Base-by-base conservation (phyloP, 1,140 invertebrate genomes). In the Lycorma delicatula region DNA sequence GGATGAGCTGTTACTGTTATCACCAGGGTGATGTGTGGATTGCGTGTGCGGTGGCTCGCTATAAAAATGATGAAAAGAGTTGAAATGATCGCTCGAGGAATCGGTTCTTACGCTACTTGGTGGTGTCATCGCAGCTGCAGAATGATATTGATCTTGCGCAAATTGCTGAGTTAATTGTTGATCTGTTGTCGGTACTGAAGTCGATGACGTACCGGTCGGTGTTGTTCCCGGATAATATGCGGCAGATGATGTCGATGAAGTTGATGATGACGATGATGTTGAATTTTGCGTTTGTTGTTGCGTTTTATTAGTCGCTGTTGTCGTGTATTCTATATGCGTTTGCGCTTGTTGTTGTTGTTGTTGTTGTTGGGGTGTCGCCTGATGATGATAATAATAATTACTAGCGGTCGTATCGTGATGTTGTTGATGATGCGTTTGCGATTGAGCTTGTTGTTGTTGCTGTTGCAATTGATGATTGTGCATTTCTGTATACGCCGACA, bases 1-100 rank as follows among this genome's bases (percentile, higher is more conserved):
- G 7, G 89, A 91, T 1, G 88, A 91, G 66, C 87, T 90, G 67
- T 91, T 91, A 62, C 86, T 90, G 71, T 90, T 90, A 61, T 91
- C 86, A n/a, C 73, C 66, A 59, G 69, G 44, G 46, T 58, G 63
- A 52, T 58, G 66, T 18, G 25, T 65, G 58, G 27, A 27, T 38
- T 58, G 81, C 72, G 68, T 77, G 60, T 62, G 72, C 62, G 63
- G 74, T 3, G 71, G 63, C 18, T 76, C 75, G 18, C 67, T 68
- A 69, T 86, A 87, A 67, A 83, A 86, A 63, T 83, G 83, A 54
- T 83, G 82, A 66, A 81, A 85, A 22, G 80, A 81, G 57, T 77
- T 79, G 67, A 85, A 86, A 22, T 77, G 76, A 25, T 86, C 83
- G 31, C 69, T 76, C 38, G 66, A 70, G 56, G 73, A 74, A 25